Evolutionary conservation across 2,797 vertebrate genomes (phyloP), one percentile per base, ranked within the genome.

Genomic region (Leptoclinus maculatus): DNA sequence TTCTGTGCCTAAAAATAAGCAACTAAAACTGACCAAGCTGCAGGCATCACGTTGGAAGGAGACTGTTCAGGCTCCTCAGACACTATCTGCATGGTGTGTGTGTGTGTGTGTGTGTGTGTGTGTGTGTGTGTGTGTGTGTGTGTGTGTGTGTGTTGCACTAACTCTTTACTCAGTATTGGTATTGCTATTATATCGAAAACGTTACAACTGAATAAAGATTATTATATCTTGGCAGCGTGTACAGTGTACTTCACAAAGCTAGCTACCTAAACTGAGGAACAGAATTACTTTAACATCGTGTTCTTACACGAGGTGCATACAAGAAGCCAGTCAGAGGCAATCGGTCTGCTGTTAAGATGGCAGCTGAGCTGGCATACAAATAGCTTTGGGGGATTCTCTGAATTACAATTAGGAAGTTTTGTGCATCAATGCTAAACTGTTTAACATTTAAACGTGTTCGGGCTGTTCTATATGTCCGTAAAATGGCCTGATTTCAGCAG

Each of bases 1-100:
- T 66, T 25, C 63, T 9, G 32, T 45, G 70, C 45, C 88, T 84
- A 87, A 87, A 89, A 89, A 90, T 85, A 86, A 82, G 71, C 77
- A 29, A 34, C 72, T 83, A 60, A 83, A 79, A 68, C 82, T 27
- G 64, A 71, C 53, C 3, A 49, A 79, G 71, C 78, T 76, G 74
- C 57, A 71, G 69, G 59, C 71, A 72, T 56, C 56, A 58, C 49
- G 34, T 71, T 74, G 84, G 49, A 79, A 80, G 75, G 59, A 68
- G 62, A 74, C 34, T 73, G 59, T 54, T 66, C 68, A 65, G 53
- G 68, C 49, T 65, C 39, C 60, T 49, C 36, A 60, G 41, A 56
- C 74, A 71, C 49, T 39, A 27, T 53, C 34, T 59, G 56, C 56
- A 32, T 0, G 7, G 2, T 45, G 56, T 27, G 49, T 29, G 41